A percentile compares a stretch with the other conserved stretches of the same genome.
Evolutionary conservation across 2,888 invertebrate species (phyloP).

Genomic region (Tenthredo notha): DNA sequence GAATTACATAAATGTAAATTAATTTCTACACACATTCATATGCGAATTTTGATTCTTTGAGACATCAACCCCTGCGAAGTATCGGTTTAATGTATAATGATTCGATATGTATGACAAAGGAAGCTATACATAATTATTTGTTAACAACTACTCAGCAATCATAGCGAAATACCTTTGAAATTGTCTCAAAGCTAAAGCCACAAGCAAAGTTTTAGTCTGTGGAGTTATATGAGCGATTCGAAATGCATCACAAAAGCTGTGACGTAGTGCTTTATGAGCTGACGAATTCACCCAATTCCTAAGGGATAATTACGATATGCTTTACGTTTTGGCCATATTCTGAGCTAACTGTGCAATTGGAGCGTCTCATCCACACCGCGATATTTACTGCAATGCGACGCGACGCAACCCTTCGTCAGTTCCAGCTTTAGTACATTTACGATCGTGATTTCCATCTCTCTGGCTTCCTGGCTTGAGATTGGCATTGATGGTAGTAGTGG

Average conservation of each 20-base stretch:
- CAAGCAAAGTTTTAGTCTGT: not conserved
- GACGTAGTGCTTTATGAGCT: constrained; percentile 28
- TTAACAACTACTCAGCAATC: no score
- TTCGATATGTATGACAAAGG: not conserved
- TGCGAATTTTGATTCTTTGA: not conserved
- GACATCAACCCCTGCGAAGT: not conserved
- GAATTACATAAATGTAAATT: not conserved
- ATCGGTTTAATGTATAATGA: not conserved
- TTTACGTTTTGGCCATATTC: not conserved
- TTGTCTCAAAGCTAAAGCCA: not conserved
- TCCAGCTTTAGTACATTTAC: constrained; percentile 36
- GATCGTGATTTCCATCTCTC: constrained; percentile 28
- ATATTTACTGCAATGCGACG: constrained; percentile 52
- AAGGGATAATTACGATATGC: constrained; percentile 24
- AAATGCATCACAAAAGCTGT: constrained; percentile 19
- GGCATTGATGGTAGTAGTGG: constrained; percentile 29
- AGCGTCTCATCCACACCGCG: not conserved
- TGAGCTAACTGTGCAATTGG: not conserved
- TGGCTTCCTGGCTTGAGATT: constrained; percentile 18
- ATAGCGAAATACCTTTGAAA: not conserved
- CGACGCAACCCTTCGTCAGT: not conserved
- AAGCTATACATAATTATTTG: no score
- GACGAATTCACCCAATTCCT: constrained; percentile 17
- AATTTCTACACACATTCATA: not conserved
- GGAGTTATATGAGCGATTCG: constrained; percentile 13